Percentiles rank a stretch among this genome's conserved stretches.
phyloP scores from a whole-genome alignment of 2,113 vertebrate genomes.

The Hippocampus abdominalis region DNA sequence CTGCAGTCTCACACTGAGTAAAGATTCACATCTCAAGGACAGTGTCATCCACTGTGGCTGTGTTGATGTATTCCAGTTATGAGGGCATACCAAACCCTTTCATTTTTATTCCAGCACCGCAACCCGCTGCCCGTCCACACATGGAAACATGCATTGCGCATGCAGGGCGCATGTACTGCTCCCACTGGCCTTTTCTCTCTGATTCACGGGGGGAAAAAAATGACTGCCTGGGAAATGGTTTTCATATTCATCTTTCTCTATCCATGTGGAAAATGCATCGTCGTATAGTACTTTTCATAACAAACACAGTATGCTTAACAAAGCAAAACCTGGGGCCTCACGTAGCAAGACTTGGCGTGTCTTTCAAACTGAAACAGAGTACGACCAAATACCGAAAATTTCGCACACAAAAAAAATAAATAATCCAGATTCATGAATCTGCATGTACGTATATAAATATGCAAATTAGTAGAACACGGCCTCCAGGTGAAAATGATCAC shows the following conservation, averaged over 20 bases:
- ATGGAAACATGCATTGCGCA: conserved; percentile 15
- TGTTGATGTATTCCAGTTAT: conserved; percentile 17
- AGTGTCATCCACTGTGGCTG: conserved; percentile 1
- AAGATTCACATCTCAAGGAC: background rate
- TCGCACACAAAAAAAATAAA: too few relatives aligned
- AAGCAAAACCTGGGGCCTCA: background rate
- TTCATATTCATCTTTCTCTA: background rate
- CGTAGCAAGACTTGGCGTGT: too few relatives aligned
- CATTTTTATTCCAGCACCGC: conserved; percentile 4
- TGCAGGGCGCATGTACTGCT: conserved; percentile 8
- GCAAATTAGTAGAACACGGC: too few relatives aligned
- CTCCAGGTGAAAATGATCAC: too few relatives aligned
- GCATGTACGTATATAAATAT: too few relatives aligned
- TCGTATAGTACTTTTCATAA: background rate
- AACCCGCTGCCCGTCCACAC: conserved; percentile 4
- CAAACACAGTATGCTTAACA: background rate
- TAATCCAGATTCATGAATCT: too few relatives aligned
- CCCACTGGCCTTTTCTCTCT: conserved; percentile 35
- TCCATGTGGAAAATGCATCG: background rate
- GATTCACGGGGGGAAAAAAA: conserved; percentile 21
- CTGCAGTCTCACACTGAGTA: background rate
- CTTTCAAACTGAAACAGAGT: too few relatives aligned
- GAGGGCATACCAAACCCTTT: conserved; percentile 32
- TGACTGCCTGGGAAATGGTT: background rate
- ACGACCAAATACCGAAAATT: too few relatives aligned